Evolutionary conservation across 2,888 invertebrate species (phyloP).

Genomic region (Drosophila setosimentum): DNA sequence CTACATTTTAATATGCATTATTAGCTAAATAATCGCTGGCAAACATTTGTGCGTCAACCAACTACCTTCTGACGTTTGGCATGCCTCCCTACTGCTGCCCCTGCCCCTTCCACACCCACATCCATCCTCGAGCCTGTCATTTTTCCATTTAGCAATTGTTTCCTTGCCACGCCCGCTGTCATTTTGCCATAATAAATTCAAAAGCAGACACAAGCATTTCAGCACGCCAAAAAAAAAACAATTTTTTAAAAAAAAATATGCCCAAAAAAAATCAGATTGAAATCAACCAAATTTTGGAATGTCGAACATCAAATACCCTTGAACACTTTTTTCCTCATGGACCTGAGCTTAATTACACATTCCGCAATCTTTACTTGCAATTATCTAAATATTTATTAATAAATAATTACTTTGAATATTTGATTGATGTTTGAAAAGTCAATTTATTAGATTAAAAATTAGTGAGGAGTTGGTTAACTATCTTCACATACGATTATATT

Average conservation of each 20-base stretch:
- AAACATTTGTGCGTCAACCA: constrained; percentile 49
- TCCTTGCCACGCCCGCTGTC: constrained; percentile 56
- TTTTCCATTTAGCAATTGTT: constrained; percentile 65
- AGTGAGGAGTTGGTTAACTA: accelerated
- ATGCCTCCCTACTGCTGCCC: neutral
- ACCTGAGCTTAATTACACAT: neutral
- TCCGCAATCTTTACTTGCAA: neutral
- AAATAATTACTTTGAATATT: neutral
- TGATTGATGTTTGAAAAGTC: neutral
- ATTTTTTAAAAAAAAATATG: neutral
- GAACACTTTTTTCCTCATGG: neutral
- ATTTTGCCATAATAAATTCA: constrained; percentile 68
- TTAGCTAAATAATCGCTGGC: constrained; percentile 69
- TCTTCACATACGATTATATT: too few relatives aligned
- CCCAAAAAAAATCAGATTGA: constrained; percentile 11
- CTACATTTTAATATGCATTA: constrained; percentile 73
- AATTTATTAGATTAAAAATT: neutral
- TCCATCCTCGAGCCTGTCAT: constrained; percentile 34
- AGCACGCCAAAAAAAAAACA: constrained; percentile 19
- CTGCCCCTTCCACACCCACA: neutral
- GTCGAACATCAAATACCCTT: constrained; percentile 4
- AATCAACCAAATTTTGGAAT: neutral
- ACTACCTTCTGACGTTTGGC: constrained; percentile 42
- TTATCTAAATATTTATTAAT: neutral
- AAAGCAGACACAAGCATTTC: constrained; percentile 47